phyloP scores from a whole-genome alignment of 2,888 invertebrate species.

The Cephonodes hylas region DNA sequence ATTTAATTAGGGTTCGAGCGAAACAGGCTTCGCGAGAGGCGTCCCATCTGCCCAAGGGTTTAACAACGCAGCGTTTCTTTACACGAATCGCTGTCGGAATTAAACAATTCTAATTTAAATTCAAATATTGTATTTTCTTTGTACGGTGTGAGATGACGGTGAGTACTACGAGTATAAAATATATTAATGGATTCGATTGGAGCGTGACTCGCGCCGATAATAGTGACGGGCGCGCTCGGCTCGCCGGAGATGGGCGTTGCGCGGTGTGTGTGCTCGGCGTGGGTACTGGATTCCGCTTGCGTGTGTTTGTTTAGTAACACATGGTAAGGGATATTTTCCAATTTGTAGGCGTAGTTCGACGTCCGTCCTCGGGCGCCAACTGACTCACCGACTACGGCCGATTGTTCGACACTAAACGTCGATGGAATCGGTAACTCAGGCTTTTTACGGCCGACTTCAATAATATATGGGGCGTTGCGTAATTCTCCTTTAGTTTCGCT shows the following conservation, averaged over 20 bases:
- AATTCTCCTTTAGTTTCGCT: slow-evolving; percentile 59
- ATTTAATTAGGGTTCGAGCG: slow-evolving; percentile 65
- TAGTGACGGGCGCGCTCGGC: slow-evolving; percentile 30
- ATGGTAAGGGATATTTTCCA: slow-evolving; percentile 56
- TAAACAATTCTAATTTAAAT: slow-evolving; percentile 62
- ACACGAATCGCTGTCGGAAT: slow-evolving; percentile 55
- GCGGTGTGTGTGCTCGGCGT: slow-evolving; percentile 24
- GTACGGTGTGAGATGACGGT: slow-evolving; percentile 34
- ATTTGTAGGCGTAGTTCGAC: slow-evolving; percentile 67
- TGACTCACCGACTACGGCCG: slow-evolving; percentile 69
- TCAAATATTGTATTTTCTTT: slow-evolving; percentile 52
- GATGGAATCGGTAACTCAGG: slow-evolving; percentile 75
- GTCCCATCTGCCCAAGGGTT: slow-evolving; percentile 53
- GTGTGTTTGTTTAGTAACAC: slow-evolving; percentile 53
- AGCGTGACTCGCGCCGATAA: slow-evolving; percentile 48
- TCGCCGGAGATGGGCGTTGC: slow-evolving; percentile 27
- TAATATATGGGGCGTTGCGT: slow-evolving; percentile 76
- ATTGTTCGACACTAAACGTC: slow-evolving; percentile 76
- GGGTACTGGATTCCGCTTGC: slow-evolving; percentile 20
- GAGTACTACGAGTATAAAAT: slow-evolving; percentile 40
- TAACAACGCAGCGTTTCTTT: slow-evolving; percentile 59
- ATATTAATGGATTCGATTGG: slow-evolving; percentile 45
- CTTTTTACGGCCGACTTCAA: slow-evolving; percentile 70
- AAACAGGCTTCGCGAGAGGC: slow-evolving; percentile 50
- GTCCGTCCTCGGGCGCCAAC: slow-evolving; percentile 63